Percentiles rank a stretch among this genome's conserved stretches.
phyloP scores from a whole-genome alignment of 1,140 invertebrate species.

The Drosophila insularis region DNA sequence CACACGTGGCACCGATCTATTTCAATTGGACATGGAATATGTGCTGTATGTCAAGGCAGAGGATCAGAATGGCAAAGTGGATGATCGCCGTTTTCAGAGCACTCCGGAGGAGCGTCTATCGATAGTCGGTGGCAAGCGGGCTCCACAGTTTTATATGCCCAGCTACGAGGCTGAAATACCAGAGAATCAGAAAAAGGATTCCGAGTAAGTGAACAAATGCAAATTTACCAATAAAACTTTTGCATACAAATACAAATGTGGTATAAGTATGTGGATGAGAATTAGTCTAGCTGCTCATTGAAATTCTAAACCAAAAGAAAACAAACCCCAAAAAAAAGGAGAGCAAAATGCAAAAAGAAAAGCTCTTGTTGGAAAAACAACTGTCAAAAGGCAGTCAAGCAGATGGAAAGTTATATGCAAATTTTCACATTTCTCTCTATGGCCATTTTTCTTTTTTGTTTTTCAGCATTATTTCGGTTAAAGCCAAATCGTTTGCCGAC shows the following conservation, averaged over 20 bases:
- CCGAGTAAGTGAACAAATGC: constrained; percentile 89
- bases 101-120: constrained; percentile 95
- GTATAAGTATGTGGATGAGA: constrained; percentile 32
- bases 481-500: constrained; percentile 97
- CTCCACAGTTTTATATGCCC: constrained; percentile 96
- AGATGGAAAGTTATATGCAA: constrained; percentile 60
- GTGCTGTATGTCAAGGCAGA: constrained; percentile 97
- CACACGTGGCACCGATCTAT: constrained; percentile 94
- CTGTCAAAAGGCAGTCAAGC: constrained; percentile 75
- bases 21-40: constrained; percentile 97
- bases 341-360: neutral
- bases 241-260: constrained; percentile 49
- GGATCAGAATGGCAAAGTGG: constrained; percentile 95
- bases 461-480: constrained; percentile 93
- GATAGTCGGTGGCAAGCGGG: constrained; percentile 95
- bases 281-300: constrained; percentile 56
- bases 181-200: constrained; percentile 97
- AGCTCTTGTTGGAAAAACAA: constrained; percentile 50
- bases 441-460: neutral
- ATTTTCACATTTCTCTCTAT: constrained; percentile 50
- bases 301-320: constrained; percentile 54
- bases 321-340: neutral
- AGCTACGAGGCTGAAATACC: constrained; percentile 97
- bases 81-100: constrained; percentile 93
- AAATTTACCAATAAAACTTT: constrained; percentile 70